Percentiles rank a stretch among this genome's conserved stretches.
Evolutionary conservation across 2,113 vertebrate species (phyloP).

Genomic region (Dromaius novaehollandiae): DNA sequence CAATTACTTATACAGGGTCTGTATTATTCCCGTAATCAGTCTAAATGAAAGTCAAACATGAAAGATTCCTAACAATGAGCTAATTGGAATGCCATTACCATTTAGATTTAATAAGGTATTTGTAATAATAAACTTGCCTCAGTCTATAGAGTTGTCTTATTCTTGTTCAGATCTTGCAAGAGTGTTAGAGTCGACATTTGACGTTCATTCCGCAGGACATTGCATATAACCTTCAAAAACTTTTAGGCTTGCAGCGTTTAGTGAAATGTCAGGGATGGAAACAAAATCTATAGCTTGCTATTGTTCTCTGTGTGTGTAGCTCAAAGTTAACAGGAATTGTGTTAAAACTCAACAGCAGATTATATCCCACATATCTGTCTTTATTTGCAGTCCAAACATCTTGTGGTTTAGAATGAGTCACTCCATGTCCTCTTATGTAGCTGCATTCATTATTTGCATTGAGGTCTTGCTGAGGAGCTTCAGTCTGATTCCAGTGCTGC

Average conservation of each 20-base stretch:
- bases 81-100: constrained; percentile 74
- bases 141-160: constrained; percentile 62
- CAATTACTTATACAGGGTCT: constrained; percentile 73
- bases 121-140: constrained; percentile 70
- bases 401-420: constrained; percentile 30
- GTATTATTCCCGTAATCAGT: constrained; percentile 72
- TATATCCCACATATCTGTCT: constrained; percentile 43
- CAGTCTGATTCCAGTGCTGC: not conserved
- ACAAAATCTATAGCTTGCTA: constrained; percentile 39
- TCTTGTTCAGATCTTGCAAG: constrained; percentile 56
- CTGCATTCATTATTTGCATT: constrained; percentile 51
- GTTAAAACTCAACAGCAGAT: constrained; percentile 42
- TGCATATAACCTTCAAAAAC: constrained; percentile 59
- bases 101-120: constrained; percentile 74
- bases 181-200: constrained; percentile 58
- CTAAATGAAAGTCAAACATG: constrained; percentile 76
- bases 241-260: constrained; percentile 34
- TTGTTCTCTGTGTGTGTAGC: constrained; percentile 37
- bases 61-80: constrained; percentile 74
- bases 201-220: constrained; percentile 36
- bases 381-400: constrained; percentile 49
- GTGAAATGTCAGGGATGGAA: constrained; percentile 25
- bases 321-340: constrained; percentile 57
- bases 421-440: constrained; percentile 45
- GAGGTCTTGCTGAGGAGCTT: constrained; percentile 45